These are phyloP conservation scores for Gymnothorax javanicus DNA, from an alignment of 2,797 vertebrate species.

Conservation along the genomic window DNA sequence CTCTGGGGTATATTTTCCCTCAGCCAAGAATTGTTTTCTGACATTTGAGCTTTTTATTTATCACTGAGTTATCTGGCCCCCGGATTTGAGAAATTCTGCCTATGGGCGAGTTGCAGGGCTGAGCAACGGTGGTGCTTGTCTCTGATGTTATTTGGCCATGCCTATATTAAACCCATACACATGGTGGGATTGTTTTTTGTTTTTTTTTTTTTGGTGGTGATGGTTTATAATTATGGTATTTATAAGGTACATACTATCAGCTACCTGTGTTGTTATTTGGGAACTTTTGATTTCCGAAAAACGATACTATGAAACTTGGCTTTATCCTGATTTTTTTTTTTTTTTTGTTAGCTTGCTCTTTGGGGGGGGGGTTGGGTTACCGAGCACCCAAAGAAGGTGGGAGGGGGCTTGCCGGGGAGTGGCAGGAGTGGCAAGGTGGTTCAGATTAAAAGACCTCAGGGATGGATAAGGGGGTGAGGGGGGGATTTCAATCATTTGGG, in stretches of 20 bases:
- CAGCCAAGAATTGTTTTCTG: background rate
- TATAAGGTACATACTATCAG: too few relatives aligned
- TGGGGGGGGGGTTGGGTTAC: too few relatives aligned
- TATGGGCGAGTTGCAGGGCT: background rate
- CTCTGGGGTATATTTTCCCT: background rate
- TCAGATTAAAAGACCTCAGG: background rate
- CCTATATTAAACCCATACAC: background rate
- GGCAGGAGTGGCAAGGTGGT: background rate
- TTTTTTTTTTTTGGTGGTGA: too few relatives aligned
- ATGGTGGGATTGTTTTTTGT: background rate
- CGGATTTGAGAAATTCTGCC: background rate
- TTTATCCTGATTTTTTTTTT: background rate
- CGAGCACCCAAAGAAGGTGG: too few relatives aligned
- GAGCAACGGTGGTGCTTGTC: background rate
- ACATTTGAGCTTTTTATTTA: background rate
- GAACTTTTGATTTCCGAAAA: too few relatives aligned
- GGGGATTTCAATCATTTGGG: background rate
- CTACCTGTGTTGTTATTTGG: too few relatives aligned
- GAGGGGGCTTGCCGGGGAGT: too few relatives aligned
- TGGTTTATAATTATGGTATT: too few relatives aligned
- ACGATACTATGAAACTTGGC: too few relatives aligned
- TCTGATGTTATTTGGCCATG: background rate
- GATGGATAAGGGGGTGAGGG: background rate
- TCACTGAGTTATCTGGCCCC: background rate
- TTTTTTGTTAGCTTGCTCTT: too few relatives aligned